Base-by-base conservation (phyloP, 1,140 invertebrate species). In the Polypedilum pembai region DNA sequence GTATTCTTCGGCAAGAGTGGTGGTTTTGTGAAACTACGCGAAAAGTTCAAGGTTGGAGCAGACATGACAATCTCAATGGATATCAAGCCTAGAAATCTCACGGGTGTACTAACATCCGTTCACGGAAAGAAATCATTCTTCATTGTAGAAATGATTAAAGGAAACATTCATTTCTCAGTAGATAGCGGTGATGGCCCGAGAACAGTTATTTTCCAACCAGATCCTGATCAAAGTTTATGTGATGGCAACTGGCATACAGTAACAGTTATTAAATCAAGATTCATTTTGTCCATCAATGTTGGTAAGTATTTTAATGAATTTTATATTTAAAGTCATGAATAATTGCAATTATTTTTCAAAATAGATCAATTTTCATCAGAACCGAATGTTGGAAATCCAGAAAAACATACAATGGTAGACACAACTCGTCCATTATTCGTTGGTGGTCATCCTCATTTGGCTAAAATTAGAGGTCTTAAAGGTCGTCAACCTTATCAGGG, bases 161-260 rank as follows among this genome's bases (percentile, higher is more conserved):
- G 95, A 75, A 87, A 86, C 74, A 84, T 97, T 0, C 87, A 88
- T 74, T 91, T 96, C 65, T 89, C 88, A 3, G 91, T 96, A 0
- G 93, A 96, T 75, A 95, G 95, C 80, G 92, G 93, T 17, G 88
- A 87, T 74, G 94, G 93, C 7, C 87, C 88, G 0, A 91, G 95
- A 76, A 87, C 88, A 1, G 88, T 94, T 1, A 87, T 84, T 0
- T 95, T 90, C 80, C 87, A 85, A 20, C 88, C 93, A 4, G 84
- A 86, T 18, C 84, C 87, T n/a, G 86, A 89, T 40, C 88, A 90
- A 80, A 87, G 88, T 40, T 86, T 95, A 33, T 98, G 96, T 81
- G 94, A 99, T 84, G 96, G 96, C 41, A 85, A 94, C 40, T 98
- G 96, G 95, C 96, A 98, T 80, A 90, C 78, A 74, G 79, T 80